Conservation (phyloP, 53 echinoderm and acorn worm genomes). For the Actinopyga echinites region DNA sequence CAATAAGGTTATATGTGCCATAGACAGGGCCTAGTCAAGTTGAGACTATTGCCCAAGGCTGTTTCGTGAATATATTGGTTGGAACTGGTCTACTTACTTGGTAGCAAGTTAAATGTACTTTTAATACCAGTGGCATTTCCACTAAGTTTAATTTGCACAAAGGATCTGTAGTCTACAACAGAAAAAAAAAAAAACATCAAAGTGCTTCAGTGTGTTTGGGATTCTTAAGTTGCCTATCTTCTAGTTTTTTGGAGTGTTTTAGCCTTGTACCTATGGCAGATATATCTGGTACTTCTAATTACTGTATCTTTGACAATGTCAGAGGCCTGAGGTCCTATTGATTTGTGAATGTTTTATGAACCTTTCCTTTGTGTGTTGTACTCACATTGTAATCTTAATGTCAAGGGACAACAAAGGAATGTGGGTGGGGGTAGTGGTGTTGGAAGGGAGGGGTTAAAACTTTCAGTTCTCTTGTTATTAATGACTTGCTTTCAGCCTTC, state of each 20-base stretch:
- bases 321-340: too few species aligned
- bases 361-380: too few species aligned
- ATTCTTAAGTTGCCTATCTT: not conserved
- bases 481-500: too few species aligned
- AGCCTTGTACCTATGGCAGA: too few species aligned
- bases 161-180: not conserved
- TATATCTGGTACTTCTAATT: too few species aligned
- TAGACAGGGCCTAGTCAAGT: not conserved
- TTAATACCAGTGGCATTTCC: slow-evolving; percentile 6
- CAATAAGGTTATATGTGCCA: not conserved
- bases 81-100: not conserved
- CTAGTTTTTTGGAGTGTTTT: not conserved
- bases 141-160: slow-evolving; percentile 22
- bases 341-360: too few species aligned
- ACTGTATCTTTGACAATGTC: too few species aligned
- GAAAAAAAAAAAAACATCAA: not conserved
- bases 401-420: too few species aligned
- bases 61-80: slow-evolving; percentile 9
- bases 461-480: too few species aligned
- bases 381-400: too few species aligned
- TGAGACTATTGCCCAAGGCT: slow-evolving; percentile 9
- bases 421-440: too few species aligned
- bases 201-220: not conserved
- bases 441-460: too few species aligned
- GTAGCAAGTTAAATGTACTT: slow-evolving; percentile 33